Base-by-base conservation (phyloP, 2,113 vertebrate genomes). In the Progne subis region DNA sequence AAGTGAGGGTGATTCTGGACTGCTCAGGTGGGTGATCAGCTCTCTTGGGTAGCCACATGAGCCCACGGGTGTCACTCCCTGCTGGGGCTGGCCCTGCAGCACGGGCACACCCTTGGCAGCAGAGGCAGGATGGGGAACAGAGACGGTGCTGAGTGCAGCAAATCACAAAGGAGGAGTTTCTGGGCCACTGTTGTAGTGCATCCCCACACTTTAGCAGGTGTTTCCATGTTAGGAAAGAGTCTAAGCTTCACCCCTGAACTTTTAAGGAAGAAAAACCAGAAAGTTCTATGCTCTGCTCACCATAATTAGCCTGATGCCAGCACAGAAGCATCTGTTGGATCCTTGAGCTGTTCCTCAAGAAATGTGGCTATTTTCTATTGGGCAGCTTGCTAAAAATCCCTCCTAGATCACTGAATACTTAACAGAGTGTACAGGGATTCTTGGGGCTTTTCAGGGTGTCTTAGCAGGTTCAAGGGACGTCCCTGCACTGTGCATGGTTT, bases 131-230 rank as follows among this genome's bases (percentile, higher is more conserved):
- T 52, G 63, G 59, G 69, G 34, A 53, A 6, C 32, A 56, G 29
- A 52, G n/a, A 17, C 6, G 0, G 9, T 55, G 18, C 26, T 83
- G 80, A n/a, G 23, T 19, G 25, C 31, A 70, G 34, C 28, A 77
- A 84, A 71, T 8, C 1, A 0, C 21, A 52, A 46, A 32, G 41
- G n/a, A 0, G 0, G 12, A 11, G 63, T 19, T 67, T 47, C 19
- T 77, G 41, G n/a, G 34, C 16, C 59, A 59, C 13, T 34, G n/a
- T 12, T 16, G 56, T 8, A 34, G 56, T 16, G n/a, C 23, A 25
- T 9, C 56, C 55, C 56, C n/a, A 34, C 56, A 59, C 14, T 59
- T 59, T 24, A 59, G 16, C 56, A 24, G 56, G 21, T 57, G 56
- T n/a, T n/a, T 23, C 32, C 32, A 23, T n/a, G 9, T 57, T 15